Evolutionary conservation across 2,113 vertebrate genomes (phyloP).

Genomic region (Larimichthys crocea): DNA sequence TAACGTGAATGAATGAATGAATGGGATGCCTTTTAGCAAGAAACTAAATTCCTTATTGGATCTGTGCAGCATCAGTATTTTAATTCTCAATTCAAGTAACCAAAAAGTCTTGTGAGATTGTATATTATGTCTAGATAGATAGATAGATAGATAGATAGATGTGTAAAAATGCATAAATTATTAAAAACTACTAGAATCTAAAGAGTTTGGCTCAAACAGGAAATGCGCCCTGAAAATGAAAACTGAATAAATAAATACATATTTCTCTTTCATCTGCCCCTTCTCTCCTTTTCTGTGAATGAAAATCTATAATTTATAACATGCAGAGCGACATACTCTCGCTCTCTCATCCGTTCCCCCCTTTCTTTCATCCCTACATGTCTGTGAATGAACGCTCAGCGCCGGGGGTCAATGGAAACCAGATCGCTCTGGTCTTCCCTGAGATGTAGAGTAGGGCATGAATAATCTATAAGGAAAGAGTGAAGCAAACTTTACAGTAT

Average conservation of each 20-base stretch:
- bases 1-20: not conserved
- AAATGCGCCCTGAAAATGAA: not conserved
- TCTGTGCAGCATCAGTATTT: not conserved
- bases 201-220: too few relatives aligned
- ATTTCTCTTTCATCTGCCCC: not conserved
- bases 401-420: conserved; percentile 47
- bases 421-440: conserved; percentile 38
- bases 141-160: too few relatives aligned
- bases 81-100: not conserved
- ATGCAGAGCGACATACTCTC: conserved; percentile 6
- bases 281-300: conserved; percentile 52
- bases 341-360: not conserved
- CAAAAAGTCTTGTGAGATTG: too few relatives aligned
- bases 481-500: too few relatives aligned
- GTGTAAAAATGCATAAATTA: too few relatives aligned
- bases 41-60: not conserved
- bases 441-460: conserved; percentile 36
- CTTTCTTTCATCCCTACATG: conserved; percentile 23
- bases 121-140: too few relatives aligned
- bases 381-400: conserved; percentile 63
- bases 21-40: not conserved
- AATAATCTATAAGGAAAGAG: conserved; percentile 58
- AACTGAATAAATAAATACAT: not conserved
- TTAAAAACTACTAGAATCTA: too few relatives aligned
- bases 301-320: conserved; percentile 63